phyloP scores from a whole-genome alignment of 2,113 vertebrate species.

The Campylomormyrus tamandua region DNA sequence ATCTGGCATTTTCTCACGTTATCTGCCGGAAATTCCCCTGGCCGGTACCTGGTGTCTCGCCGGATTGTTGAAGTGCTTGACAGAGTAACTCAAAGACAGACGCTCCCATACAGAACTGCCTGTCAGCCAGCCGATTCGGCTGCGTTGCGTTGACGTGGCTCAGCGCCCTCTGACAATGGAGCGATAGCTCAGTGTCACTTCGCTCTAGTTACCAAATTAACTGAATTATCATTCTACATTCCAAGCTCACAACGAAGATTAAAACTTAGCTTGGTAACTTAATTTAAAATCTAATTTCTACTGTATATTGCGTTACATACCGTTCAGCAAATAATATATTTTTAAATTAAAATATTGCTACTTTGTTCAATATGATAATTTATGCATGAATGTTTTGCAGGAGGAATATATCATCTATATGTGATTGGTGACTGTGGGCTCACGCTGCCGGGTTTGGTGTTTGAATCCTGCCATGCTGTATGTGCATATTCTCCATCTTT shows the following conservation, averaged over 20 bases:
- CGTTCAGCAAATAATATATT: neutral
- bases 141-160: neutral
- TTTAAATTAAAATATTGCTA: neutral
- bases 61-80: neutral
- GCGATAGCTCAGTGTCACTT: neutral
- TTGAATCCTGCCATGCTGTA: neutral
- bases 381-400: neutral
- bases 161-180: neutral
- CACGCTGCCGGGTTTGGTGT: neutral
- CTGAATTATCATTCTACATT: neutral
- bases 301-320: neutral
- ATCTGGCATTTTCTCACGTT: neutral
- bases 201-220: neutral
- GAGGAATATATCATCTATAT: neutral
- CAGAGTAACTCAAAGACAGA: neutral
- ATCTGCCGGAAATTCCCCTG: neutral
- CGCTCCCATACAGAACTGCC: neutral
- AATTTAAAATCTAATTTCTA: neutral
- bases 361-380: neutral
- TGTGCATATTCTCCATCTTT: neutral
- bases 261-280: neutral
- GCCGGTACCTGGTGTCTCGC: neutral
- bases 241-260: neutral
- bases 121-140: neutral
- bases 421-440: neutral